Base-by-base conservation (phyloP, 2,113 vertebrate genomes). In the Pontoporia blainvillei region DNA sequence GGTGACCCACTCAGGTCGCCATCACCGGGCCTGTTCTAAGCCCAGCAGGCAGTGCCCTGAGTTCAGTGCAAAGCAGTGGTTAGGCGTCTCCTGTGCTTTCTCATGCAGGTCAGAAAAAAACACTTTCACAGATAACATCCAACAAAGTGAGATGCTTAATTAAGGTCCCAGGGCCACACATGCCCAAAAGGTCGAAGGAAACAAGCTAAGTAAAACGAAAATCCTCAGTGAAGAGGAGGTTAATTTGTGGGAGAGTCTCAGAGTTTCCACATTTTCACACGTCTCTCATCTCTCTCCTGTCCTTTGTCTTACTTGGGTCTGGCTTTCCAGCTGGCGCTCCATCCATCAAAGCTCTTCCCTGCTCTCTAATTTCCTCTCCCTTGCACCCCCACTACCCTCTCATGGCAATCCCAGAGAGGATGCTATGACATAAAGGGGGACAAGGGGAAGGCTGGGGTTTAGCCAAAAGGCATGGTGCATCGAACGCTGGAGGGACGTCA, bases 51-150 rank as follows among this genome's bases (percentile, higher is more conserved):
- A 8, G 11, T 0, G n/a, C 44, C n/a, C 83, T 3, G 41, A 94
- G 75, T 46, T 39, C 12, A 39, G 52, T 0, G 17, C 57, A 27
- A 86, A 86, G 67, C 46, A 21, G 31, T 10, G 36, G 66, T 3
- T 17, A 4, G 1, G 4, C 34, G n/a, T 7, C 18, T 34, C 69
- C 57, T 72, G 54, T 64, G 52, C 29, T 83, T 96, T 72, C 62
- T 95, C 41, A 34, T 78, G 25, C 34, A 64, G 31, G 36, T 79
- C 64, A 90, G 71, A 62, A 61, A 86, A 92, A 78, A 75, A 14
- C 31, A 67, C 46, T 66, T 95, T 46, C 13, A 67, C 81, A 85
- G 69, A 64, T 59, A 95, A 66, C n/a, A 86, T 52, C n/a, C 13
- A 27, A 52, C 36, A 14, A 66, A 75, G 84, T 10, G 21, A 95